Conservation (phyloP, 2,113 vertebrate species). For the Desmodus rotundus region DNA sequence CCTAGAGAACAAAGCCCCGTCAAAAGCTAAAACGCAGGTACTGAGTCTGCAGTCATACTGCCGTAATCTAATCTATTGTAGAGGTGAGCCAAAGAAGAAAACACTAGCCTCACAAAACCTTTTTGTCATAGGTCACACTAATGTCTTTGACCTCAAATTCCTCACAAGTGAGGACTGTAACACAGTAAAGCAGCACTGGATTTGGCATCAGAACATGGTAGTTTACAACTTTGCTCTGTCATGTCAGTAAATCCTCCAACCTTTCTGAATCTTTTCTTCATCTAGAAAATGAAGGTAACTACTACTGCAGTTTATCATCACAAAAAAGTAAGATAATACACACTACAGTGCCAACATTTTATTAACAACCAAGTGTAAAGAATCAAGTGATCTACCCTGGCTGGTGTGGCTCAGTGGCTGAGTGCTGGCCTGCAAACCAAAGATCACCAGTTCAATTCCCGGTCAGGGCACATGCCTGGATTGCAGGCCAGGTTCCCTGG, state of each 20-base stretch:
- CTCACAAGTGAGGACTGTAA: not conserved
- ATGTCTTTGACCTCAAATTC: not conserved
- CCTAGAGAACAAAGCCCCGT: not conserved
- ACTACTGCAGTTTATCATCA: not conserved
- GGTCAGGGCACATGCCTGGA: too few species aligned
- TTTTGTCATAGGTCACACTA: not conserved
- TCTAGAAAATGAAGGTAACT: not conserved
- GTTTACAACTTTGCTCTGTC: not conserved
- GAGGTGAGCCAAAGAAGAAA: not conserved
- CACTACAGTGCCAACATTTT: not conserved
- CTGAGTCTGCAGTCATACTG: not conserved
- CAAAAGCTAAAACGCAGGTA: not conserved
- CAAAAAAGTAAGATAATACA: not conserved
- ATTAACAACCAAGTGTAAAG: not conserved
- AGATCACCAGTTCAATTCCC: too few species aligned
- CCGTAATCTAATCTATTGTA: not conserved
- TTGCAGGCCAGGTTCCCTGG: too few species aligned
- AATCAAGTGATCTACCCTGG: not conserved
- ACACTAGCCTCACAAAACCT: not conserved
- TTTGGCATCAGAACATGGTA: not conserved
- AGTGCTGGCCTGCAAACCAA: too few species aligned
- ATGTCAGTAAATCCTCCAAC: not conserved
- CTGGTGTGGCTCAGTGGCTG: too few species aligned
- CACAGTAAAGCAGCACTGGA: not conserved
- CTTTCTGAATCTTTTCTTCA: not conserved